phyloP scores from a whole-genome alignment of 2,113 vertebrate species.

The Calidris pugnax region DNA sequence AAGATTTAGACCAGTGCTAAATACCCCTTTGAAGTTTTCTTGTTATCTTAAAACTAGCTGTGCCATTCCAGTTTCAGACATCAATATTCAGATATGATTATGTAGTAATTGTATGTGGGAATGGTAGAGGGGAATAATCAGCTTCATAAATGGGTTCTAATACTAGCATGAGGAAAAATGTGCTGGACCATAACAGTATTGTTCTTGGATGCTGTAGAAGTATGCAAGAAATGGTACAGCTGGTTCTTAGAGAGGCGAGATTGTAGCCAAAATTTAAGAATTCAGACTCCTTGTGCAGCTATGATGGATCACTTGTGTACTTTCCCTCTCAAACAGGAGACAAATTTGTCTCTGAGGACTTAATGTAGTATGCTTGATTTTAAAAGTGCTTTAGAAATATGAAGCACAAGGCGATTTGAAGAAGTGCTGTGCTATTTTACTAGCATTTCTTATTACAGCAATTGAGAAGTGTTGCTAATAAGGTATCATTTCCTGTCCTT shows the following conservation, averaged over 20 bases:
- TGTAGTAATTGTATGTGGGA: not conserved
- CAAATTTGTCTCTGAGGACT: not conserved
- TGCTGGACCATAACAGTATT: not conserved
- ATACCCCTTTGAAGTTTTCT: not conserved
- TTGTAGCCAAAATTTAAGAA: not conserved
- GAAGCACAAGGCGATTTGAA: not conserved
- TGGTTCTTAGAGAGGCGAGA: not conserved
- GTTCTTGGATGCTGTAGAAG: not conserved
- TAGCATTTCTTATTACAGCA: not conserved
- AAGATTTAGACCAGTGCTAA: not conserved
- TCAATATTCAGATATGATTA: not conserved
- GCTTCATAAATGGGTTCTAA: not conserved
- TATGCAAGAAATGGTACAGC: not conserved
- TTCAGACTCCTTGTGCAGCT: not conserved
- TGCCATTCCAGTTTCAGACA: not conserved
- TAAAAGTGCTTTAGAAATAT: not conserved
- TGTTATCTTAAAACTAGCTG: not conserved
- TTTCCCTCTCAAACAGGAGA: slow-evolving; percentile 4
- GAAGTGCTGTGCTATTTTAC: not conserved
- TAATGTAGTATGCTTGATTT: not conserved
- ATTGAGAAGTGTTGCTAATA: not conserved
- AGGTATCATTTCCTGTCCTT: not conserved
- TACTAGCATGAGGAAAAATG: not conserved
- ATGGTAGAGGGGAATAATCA: not conserved
- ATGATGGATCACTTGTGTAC: not conserved